Evolutionary conservation across 2,888 invertebrate species (phyloP), one percentile per base, ranked within the genome.

Genomic region (Linnaemya tessellans): DNA sequence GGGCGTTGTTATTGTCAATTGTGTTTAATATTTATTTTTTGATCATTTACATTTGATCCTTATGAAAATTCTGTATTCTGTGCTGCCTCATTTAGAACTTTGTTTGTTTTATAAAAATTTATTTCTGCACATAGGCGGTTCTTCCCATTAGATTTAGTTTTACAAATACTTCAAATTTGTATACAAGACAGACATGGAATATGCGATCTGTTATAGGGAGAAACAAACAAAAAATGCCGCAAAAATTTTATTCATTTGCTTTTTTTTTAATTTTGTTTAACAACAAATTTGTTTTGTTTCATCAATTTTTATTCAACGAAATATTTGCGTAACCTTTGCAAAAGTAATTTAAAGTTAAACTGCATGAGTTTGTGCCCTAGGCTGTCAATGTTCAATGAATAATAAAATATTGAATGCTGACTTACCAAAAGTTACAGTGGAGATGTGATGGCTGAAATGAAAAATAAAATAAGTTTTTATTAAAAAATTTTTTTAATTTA

Each of bases 131-230:
- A 22, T 54, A 54, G 1, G 11, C 51, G 22, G 11, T 54, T 22
- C 10, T 54, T 11, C 51, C 18, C 5, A 1, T 15, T 8, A 38
- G 7, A 7, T n/a, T 30, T 60, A 35, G 73, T 67, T 51, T 20
- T 51, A 41, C 20, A 41, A 30, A 51, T 58, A 74, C 30, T 75
- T 75, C 18, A 62, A 70, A 62, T 62, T 49, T 64, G 10, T 35
- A 74, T 20, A 74, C 65, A 51, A 60, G 30, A 54, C 38, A 25
- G 71, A 80, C 43, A 80, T 74, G 60, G 67, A 80, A 58, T 65
- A 80, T 64, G 46, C 49, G 65, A 68, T 54, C 20, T 54, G 43
- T 64, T 68, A 25, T 4, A 49, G 35, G 54, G 9, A 30, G 30
- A 77, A 77, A 46, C 9, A 65, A 56, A 56, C 56, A 56, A 65